A percentile compares a stretch with the other conserved stretches of the same genome.
These are phyloP conservation scores for Clavelina lepadiformis DNA, from an alignment of 23 tunicate genomes.

Conservation along the genomic window DNA sequence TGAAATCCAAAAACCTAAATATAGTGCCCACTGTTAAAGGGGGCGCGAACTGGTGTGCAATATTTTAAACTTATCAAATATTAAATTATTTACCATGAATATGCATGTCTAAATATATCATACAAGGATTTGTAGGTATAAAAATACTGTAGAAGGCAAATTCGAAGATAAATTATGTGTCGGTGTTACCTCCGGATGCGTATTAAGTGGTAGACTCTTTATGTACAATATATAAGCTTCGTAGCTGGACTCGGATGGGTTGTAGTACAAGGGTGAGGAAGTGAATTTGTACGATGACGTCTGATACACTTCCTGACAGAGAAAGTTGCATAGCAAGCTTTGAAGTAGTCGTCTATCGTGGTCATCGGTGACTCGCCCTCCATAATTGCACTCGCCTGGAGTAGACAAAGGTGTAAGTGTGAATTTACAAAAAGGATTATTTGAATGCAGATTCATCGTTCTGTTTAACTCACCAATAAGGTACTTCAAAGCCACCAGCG, in stretches of 20 bases:
- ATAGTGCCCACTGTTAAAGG: no score
- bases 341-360: conserved; percentile 65
- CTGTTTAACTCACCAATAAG: conserved; percentile 45
- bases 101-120: no score
- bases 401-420: not conserved
- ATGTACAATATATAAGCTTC: conserved; percentile 54
- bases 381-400: conserved; percentile 88
- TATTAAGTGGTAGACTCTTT: conserved; percentile 59
- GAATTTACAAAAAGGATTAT: not conserved
- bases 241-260: conserved; percentile 39
- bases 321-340: conserved; percentile 57
- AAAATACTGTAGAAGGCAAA: no score
- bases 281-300: conserved; percentile 49
- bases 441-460: not conserved
- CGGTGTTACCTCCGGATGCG: conserved; percentile 96
- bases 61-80: no score
- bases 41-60: no score
- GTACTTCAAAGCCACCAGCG: conserved; percentile 74
- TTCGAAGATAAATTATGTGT: no score
- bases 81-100: no score
- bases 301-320: conserved; percentile 56
- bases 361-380: conserved; percentile 85
- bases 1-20: conserved; percentile 77
- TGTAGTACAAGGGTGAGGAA: conserved; percentile 48
- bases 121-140: no score